Evolutionary conservation across 1,140 invertebrate species (phyloP), one percentile per base, ranked within the genome.

Genomic region (Ctenoplectra terminalis): DNA sequence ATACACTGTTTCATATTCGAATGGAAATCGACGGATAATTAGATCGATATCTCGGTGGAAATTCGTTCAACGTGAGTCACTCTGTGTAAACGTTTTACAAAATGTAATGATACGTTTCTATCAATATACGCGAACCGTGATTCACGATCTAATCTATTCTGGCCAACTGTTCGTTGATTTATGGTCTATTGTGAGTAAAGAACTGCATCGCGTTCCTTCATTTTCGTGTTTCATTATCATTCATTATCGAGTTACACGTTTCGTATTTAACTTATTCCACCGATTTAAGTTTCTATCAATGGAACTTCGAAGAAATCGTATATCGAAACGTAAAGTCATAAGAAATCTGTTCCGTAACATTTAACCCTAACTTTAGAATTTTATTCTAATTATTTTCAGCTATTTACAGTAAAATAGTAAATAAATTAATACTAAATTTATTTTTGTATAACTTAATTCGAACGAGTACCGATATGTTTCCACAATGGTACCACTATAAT

Each of bases 11-110:
- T 46, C 13, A 29, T 37, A 46, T 64, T 72, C 29, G 46, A 88
- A 85, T 88, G 80, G 85, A 88, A 87, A 82, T 67, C 75, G 61
- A 56, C 71, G 71, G 79, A 75, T 84, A 87, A 89, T 89, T 83
- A 78, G 75, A 50, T 74, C 46, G 50, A 31, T 85, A 86, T 64
- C 75, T 29, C 48, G 66, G 69, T 52, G 54, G 72, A 61, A 81
- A 86, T 72, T 52, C 74, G 60, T 56, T 46, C 29, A 34, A 40
- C 61, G 52, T 64, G 82, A 81, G 61, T 75, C 84, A 67, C 61
- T 40, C 34, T 66, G 31, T 79, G 63, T 72, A 73, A 60, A 70
- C 56, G 79, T 54, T 83, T 87, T 83, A 83, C 56, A 76, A 83
- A 86, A 79, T 73, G 52, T 87, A 87, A 87, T 87, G 76, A 87